These are phyloP conservation scores for Drosophila stalkeri DNA, from an alignment of 2,888 invertebrate genomes.

Conservation along the genomic window DNA sequence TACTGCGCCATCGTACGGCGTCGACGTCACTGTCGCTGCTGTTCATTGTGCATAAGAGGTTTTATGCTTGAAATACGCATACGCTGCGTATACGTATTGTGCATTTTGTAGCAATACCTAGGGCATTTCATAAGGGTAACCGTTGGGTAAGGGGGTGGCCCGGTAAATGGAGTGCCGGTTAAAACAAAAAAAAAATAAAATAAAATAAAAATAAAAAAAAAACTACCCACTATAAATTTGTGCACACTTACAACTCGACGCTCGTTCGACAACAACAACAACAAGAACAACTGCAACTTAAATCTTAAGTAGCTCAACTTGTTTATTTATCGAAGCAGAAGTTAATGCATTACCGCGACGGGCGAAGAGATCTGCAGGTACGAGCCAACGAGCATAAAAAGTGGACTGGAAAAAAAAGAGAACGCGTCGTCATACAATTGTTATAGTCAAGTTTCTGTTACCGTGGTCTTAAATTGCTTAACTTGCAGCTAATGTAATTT, in stretches of 20 bases:
- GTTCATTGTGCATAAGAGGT: constrained; percentile 74
- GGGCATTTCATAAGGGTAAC: constrained; percentile 27
- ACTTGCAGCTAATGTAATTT: constrained; percentile 4
- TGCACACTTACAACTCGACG: constrained; percentile 66
- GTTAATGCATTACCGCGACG: constrained; percentile 51
- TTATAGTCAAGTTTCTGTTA: not conserved
- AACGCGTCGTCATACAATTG: constrained; percentile 44
- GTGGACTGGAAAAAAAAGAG: constrained; percentile 31
- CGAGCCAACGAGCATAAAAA: constrained; percentile 23
- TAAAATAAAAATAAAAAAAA: constrained; percentile 21
- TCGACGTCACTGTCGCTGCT: constrained; percentile 48
- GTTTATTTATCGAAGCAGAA: constrained; percentile 79
- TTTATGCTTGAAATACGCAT: constrained; percentile 78
- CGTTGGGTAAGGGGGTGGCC: not conserved
- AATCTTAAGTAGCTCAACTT: constrained; percentile 81
- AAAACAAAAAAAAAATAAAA: no score
- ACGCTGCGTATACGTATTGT: constrained; percentile 76
- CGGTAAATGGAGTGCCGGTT: not conserved
- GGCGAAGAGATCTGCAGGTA: not conserved
- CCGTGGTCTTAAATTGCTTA: constrained; percentile 22
- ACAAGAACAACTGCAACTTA: constrained; percentile 62
- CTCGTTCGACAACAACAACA: constrained; percentile 57
- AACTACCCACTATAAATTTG: constrained; percentile 73
- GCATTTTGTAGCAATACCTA: constrained; percentile 46
- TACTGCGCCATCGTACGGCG: constrained; percentile 33